Evolutionary conservation across 2,888 invertebrate genomes (phyloP), one percentile per base, ranked within the genome.

Genomic region (Tipula unca): DNA sequence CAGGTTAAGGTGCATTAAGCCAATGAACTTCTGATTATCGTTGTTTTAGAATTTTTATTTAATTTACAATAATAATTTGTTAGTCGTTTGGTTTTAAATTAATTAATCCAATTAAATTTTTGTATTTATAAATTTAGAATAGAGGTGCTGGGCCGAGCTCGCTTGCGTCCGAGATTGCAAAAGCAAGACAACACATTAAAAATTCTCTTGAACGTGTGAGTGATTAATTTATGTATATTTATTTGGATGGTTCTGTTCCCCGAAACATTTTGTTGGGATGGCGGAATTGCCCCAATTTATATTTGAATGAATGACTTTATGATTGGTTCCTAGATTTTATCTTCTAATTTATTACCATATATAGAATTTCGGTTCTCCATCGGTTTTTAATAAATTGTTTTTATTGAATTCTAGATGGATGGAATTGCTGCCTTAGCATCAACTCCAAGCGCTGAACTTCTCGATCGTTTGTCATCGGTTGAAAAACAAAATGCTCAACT

Each of bases 151-250:
- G 87, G 85, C 89, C 88, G 87, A 93, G 93, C 89, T 93, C 94
- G 89, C 93, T 96, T 92, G 95, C 95, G 89, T 94, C 93, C 91
- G 96, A 96, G 93, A 95, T 96, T 90, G 96, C 95, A 90, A 96
- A 95, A 92, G 96, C 96, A 90, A 94, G 96, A 90, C 95, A 96
- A 92, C 95, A 96, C 91, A 95, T 96, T 92, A 95, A 94, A 92
- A 93, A 93, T 89, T 94, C 93, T 89, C 92, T 94, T 90, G 93
- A 94, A 91, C 93, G 93, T 93, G 94, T 95, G 92, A 94, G 93
- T 93, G 48, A 17, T 69, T 85, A 84, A 25, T 29, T 83, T 25
- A 54, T 82, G 29, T 85, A 48, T 69, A 32, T 84, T 35, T 85
- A 85, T 86, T 85, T 84, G 17, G 17, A 48, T 82, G n/a, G 29